A percentile compares a stretch with the other conserved stretches of the same genome.
These are phyloP conservation scores for Hiodon tergisus DNA, from an alignment of 2,113 vertebrate genomes.

Conservation along the genomic window DNA sequence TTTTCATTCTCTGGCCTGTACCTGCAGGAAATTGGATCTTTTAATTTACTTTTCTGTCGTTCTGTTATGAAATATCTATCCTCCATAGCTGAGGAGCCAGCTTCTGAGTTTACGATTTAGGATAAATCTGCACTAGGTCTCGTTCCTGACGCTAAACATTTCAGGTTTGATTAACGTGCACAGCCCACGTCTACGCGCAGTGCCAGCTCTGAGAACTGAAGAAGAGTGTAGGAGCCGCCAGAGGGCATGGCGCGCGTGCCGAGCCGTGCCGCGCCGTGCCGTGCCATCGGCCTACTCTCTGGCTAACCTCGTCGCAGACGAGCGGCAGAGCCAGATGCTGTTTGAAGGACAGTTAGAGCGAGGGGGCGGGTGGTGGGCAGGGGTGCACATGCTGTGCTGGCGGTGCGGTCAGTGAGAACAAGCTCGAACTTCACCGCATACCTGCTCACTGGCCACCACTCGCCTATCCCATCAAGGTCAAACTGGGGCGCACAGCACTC, in stretches of 20 bases:
- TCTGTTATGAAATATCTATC: not conserved
- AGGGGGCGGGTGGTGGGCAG: not conserved
- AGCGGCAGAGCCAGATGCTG: not conserved
- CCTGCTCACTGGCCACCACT: not conserved
- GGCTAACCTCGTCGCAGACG: not conserved
- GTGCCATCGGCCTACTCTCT: not conserved
- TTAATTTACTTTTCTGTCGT: slow-evolving; percentile 3
- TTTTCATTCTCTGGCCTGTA: slow-evolving; percentile 99
- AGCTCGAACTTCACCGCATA: not conserved
- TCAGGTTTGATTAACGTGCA: not conserved
- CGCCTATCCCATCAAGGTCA: not conserved
- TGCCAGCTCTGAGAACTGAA: no score
- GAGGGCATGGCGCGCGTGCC: no score
- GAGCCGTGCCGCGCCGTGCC: not conserved
- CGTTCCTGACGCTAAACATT: not conserved
- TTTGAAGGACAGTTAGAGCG: not conserved
- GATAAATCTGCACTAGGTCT: no score
- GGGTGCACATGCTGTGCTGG: not conserved
- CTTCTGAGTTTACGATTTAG: not conserved
- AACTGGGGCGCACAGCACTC: not conserved
- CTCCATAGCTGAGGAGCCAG: not conserved
- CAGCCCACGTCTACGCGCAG: no score
- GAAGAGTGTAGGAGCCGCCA: no score
- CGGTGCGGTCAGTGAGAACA: not conserved
- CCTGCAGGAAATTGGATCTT: slow-evolving; percentile 82